phyloP scores from a whole-genome alignment of 1,140 invertebrate genomes.

The Subanguina moxae region DNA sequence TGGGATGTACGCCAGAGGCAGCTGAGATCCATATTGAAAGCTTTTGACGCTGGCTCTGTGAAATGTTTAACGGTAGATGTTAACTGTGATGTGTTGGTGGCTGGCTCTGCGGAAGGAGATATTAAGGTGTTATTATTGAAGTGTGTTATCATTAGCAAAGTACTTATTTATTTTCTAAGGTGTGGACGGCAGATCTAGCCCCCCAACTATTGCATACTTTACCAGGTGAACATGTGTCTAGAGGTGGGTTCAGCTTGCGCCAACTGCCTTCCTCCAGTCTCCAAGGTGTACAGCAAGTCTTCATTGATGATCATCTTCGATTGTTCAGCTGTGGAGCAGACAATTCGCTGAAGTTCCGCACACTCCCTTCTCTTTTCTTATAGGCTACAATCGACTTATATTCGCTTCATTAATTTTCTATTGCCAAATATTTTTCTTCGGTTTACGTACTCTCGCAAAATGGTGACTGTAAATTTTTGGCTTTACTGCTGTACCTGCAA shows the following conservation, averaged over 20 bases:
- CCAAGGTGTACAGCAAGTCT: constrained; percentile 83
- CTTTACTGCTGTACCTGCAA: no score
- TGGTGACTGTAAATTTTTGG: no score
- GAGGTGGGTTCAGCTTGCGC: constrained; percentile 52
- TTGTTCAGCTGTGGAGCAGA: constrained; percentile 96
- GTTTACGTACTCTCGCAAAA: no score
- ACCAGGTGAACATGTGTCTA: constrained; percentile 76
- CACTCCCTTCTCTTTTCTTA: constrained; percentile 59
- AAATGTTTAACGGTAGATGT: constrained; percentile 90
- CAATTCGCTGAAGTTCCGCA: constrained; percentile 93
- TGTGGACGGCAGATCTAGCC: constrained; percentile 77
- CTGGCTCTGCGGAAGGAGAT: constrained; percentile 94
- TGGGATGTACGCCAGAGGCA: constrained; percentile 74
- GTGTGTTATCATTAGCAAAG: no score
- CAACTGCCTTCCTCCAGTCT: constrained; percentile 51
- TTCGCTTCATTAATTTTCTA: no score
- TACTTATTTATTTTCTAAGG: no score
- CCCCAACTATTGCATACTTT: constrained; percentile 81
- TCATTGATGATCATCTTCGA: constrained; percentile 77
- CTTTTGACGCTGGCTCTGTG: constrained; percentile 67
- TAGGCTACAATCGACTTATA: no score
- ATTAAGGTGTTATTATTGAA: no score
- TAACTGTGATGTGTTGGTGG: constrained; percentile 90
- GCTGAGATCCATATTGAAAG: constrained; percentile 76
- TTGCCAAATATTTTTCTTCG: no score